Conservation (phyloP, 2,797 vertebrate species). For the Capromys pilorides region DNA sequence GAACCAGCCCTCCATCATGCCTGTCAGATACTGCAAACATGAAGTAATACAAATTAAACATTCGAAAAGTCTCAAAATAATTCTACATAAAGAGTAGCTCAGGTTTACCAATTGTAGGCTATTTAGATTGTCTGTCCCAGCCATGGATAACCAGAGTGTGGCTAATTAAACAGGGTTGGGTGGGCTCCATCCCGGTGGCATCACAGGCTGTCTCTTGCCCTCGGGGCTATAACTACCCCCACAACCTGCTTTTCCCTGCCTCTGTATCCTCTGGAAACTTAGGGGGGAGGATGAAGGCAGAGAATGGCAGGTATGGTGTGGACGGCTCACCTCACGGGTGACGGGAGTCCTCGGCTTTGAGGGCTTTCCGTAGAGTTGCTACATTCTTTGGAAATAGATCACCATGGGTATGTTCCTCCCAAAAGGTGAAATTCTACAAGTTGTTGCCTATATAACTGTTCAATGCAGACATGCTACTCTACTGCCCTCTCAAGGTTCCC, state of each 20-base stretch:
- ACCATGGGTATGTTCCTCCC: not conserved
- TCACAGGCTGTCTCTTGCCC: not conserved
- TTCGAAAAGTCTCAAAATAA: not conserved
- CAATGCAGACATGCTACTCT: conserved; percentile 4
- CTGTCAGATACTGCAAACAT: not conserved
- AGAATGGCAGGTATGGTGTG: not conserved
- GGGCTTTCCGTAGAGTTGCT: not conserved
- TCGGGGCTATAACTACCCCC: not conserved
- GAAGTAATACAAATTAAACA: not conserved
- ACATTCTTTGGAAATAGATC: conserved; percentile 17
- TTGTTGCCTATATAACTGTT: not conserved
- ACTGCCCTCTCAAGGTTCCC: conserved; percentile 62
- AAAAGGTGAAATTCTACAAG: not conserved
- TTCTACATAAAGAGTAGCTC: not conserved
- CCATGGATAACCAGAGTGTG: not conserved
- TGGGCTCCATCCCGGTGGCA: no score
- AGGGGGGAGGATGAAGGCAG: not conserved
- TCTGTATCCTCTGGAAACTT: not conserved
- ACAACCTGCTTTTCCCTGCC: not conserved
- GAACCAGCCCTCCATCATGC: not conserved
- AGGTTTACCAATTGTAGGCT: not conserved
- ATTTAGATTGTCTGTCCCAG: not conserved
- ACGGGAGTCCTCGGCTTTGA: not conserved
- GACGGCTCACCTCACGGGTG: rapidly evolving
- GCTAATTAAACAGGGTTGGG: no score